Evolutionary conservation across 2,113 vertebrate genomes (phyloP), one percentile per base, ranked within the genome.

Genomic region (Loxodonta africana): DNA sequence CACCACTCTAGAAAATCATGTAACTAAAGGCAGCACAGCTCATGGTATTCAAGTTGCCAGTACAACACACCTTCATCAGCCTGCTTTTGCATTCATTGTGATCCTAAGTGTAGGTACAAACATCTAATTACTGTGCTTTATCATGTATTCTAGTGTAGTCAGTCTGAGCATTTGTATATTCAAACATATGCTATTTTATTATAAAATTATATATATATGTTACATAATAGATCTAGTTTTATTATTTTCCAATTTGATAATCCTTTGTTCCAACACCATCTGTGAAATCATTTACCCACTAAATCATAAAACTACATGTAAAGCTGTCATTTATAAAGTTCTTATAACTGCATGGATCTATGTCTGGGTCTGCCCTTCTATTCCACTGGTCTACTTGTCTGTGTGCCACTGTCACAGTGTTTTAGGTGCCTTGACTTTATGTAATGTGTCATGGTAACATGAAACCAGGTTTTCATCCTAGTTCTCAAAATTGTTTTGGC

Each of bases 101-200:
- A 83, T 91, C 80, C 96, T 97, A 97, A 97, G 96, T 97, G 97
- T 98, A 97, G 97, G 87, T 96, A 88, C 51, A 9, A 95, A 96
- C 97, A 97, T 97, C 96, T 98, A 96, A 97, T 86, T 97, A 76
- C 83, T 46, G 69, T 84, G 82, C 97, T 95, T 97, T 89, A 93
- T 97, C 95, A 97, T 33, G 71, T 95, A 97, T 97, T 97, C 96
- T 78, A 17, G 95, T 33, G 60, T 65, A 95, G 97, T 92, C 96
- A 96, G 94, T 83, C 97, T 76, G 94, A 93, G 80, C 92, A 67
- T 76, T 97, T 95, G 85, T 92, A 91, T 96, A 95, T 91, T 95
- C 95, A 96, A 95, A 86, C 97, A 96, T 95, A 97, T 95, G 97
- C 83, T 96, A 90, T 95, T 97, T 96, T 96, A 97, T 95, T 87